A percentile compares a stretch with the other conserved stretches of the same genome.
phyloP scores from a whole-genome alignment of 2,888 invertebrate species.

The Petrophora chlorosata region DNA sequence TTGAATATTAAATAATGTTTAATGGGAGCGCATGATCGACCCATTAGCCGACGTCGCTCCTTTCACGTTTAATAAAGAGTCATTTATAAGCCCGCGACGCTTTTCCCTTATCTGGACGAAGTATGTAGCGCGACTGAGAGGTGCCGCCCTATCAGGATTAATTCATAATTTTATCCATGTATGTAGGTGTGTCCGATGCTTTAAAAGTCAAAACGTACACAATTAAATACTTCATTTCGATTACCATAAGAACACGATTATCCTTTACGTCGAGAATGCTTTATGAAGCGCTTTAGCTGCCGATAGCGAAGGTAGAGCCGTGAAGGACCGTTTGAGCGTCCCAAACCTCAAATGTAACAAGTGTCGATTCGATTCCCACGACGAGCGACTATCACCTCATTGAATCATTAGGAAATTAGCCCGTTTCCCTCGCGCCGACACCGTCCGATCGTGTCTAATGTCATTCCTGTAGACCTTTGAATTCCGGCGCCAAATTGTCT shows the following conservation, averaged over 20 bases:
- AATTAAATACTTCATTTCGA: constrained; percentile 52
- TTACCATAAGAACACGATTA: constrained; percentile 49
- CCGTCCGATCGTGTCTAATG: constrained; percentile 63
- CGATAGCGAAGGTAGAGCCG: constrained; percentile 13
- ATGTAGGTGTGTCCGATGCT: constrained; percentile 54
- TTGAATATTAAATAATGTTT: constrained; percentile 84
- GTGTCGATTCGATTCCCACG: constrained; percentile 67
- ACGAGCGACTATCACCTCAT: constrained; percentile 67
- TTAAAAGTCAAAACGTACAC: constrained; percentile 48
- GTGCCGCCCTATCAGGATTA: constrained; percentile 81
- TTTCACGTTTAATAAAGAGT: constrained; percentile 84
- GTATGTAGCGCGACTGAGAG: constrained; percentile 80
- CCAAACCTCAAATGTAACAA: constrained; percentile 35
- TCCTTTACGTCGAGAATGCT: constrained; percentile 17
- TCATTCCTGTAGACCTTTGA: constrained; percentile 52
- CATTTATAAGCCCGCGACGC: constrained; percentile 82
- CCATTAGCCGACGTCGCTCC: constrained; percentile 83
- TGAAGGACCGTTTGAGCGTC: constrained; percentile 6
- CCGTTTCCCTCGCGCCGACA: constrained; percentile 45
- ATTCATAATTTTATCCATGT: constrained; percentile 81
- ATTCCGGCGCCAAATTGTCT: constrained; percentile 52
- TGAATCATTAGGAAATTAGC: constrained; percentile 71
- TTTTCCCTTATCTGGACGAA: constrained; percentile 80
- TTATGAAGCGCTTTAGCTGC: constrained; percentile 21
- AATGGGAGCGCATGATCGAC: constrained; percentile 84